phyloP scores from a whole-genome alignment of 1,140 invertebrate genomes.

The Aphelenchoides fujianensis region DNA sequence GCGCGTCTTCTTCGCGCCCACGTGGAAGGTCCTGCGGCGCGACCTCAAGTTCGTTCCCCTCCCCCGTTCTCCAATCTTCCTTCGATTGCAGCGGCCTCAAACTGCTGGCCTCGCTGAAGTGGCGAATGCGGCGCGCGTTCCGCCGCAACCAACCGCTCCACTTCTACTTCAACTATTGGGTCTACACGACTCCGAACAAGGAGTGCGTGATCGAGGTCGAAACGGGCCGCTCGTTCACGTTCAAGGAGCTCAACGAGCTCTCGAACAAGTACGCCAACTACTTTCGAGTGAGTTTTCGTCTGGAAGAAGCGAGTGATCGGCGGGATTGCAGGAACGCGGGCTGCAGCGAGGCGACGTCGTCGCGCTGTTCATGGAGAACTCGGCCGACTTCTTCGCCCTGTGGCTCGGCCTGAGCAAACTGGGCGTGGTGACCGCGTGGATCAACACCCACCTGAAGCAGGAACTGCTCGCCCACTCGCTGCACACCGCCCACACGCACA shows the following conservation, averaged over 20 bases:
- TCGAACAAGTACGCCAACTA: conserved; percentile 44
- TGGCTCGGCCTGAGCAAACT: conserved; percentile 67
- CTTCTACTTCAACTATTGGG: conserved; percentile 29
- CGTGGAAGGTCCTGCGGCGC: background rate
- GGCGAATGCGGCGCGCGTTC: conserved; percentile 31
- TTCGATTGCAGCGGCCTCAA: conserved; percentile 28
- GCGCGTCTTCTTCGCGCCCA: too few species aligned
- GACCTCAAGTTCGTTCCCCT: background rate
- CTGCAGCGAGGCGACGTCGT: conserved; percentile 63
- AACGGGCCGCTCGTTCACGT: conserved; percentile 36
- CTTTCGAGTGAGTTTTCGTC: conserved; percentile 27
- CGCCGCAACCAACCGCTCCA: conserved; percentile 31
- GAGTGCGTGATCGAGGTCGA: conserved; percentile 44
- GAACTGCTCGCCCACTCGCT: conserved; percentile 74
- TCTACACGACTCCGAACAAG: conserved; percentile 28
- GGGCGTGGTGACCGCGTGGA: conserved; percentile 77
- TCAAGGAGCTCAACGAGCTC: conserved; percentile 38
- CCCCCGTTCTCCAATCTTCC: background rate
- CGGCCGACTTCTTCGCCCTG: conserved; percentile 54
- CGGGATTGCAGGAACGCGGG: conserved; percentile 67
- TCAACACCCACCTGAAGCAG: conserved; percentile 79
- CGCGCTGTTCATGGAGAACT: conserved; percentile 77
- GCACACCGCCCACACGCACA: conserved; percentile 9
- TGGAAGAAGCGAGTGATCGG: background rate
- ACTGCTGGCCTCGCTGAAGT: conserved; percentile 31